phyloP scores from a whole-genome alignment of 2,113 vertebrate species.

The Loxodonta africana region DNA sequence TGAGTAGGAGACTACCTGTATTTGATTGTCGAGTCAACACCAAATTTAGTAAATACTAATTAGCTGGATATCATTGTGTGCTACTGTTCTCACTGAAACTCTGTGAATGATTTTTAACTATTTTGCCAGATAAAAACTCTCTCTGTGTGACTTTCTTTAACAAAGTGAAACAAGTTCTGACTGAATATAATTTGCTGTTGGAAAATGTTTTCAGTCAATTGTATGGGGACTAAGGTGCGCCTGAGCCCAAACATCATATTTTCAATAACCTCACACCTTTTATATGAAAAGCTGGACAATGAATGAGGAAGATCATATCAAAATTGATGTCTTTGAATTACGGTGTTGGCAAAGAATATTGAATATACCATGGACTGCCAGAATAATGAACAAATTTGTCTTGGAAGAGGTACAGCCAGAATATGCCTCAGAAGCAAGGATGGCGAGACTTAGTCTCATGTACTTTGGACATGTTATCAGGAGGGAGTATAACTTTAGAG shows the following conservation, averaged over 20 bases:
- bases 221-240: neutral
- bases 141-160: neutral
- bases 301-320: no score
- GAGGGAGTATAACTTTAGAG: no score
- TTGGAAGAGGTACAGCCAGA: neutral
- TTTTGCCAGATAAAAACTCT: conserved; percentile 40
- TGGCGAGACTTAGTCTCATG: neutral
- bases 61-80: neutral
- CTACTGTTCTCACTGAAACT: neutral
- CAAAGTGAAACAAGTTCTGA: neutral
- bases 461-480: no score
- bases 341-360: neutral
- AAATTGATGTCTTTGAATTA: neutral
- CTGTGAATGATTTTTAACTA: conserved; percentile 47
- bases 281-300: no score
- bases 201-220: neutral
- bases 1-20: no score
- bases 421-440: no score
- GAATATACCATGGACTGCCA: neutral
- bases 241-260: neutral
- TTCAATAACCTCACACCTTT: no score
- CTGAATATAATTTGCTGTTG: neutral
- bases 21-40: neutral
- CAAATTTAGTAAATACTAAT: neutral
- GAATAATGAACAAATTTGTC: neutral